A percentile compares a stretch with the other conserved stretches of the same genome.
Evolutionary conservation across 2,888 invertebrate species (phyloP).

Genomic region (Netelia melanura): DNA sequence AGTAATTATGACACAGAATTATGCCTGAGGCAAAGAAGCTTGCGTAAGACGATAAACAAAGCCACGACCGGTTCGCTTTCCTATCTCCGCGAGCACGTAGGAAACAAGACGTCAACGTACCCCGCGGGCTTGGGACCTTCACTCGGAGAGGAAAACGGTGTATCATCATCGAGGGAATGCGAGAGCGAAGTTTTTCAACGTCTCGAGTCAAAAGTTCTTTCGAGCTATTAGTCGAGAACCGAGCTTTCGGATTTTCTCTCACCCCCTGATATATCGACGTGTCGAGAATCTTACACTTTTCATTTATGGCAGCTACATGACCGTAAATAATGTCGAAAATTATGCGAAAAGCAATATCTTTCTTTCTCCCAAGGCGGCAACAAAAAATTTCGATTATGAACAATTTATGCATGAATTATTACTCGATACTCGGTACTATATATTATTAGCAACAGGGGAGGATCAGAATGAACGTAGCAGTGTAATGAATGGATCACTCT

Average conservation of each 20-base stretch:
- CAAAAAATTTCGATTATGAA: no score
- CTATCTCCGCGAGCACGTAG: not conserved
- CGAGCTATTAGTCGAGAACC: slow-evolving; percentile 20
- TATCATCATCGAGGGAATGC: not conserved
- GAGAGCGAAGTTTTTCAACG: slow-evolving; percentile 35
- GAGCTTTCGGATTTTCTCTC: not conserved
- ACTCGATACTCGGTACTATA: no score
- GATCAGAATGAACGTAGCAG: no score
- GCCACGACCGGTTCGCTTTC: not conserved
- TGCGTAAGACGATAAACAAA: slow-evolving; percentile 14
- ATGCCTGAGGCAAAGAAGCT: slow-evolving; percentile 27
- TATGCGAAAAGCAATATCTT: not conserved
- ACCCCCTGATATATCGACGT: not conserved
- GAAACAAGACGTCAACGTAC: slow-evolving; percentile 5
- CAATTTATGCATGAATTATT: no score
- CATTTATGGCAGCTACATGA: not conserved
- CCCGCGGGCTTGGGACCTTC: not conserved
- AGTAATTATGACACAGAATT: slow-evolving; percentile 47
- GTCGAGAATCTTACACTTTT: not conserved
- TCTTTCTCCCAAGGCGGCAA: not conserved
- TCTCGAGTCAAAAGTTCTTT: slow-evolving; percentile 26
- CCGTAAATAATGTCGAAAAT: not conserved
- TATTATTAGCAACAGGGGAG: no score
- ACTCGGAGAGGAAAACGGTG: not conserved
- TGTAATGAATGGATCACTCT: no score